These are phyloP conservation scores for Pseudoatta argentina DNA, from an alignment of 1,140 invertebrate species.

Conservation along the genomic window DNA sequence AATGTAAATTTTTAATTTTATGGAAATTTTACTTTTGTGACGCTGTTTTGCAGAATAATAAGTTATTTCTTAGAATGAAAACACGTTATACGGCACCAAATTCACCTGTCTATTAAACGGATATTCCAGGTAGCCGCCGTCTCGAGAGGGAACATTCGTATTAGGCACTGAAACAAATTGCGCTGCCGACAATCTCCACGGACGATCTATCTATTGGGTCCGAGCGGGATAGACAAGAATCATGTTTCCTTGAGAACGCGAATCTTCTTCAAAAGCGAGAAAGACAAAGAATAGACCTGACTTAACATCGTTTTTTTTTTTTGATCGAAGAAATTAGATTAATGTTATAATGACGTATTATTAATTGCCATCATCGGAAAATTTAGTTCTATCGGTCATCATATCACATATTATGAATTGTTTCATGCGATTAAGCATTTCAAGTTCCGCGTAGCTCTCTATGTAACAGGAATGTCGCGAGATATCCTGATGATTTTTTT, in stretches of 20 bases:
- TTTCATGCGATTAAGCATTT: background rate
- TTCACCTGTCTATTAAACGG: constrained; percentile 57
- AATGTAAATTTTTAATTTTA: too few relatives aligned
- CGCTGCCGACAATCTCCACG: constrained; percentile 76
- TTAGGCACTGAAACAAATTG: constrained; percentile 82
- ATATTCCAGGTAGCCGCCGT: constrained; percentile 69
- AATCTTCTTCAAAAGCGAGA: background rate
- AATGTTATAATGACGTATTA: constrained; percentile 55
- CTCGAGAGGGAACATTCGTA: constrained; percentile 78
- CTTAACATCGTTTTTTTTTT: constrained; percentile 41
- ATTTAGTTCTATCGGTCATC: constrained; percentile 19
- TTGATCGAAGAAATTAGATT: constrained; percentile 60
- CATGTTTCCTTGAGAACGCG: constrained; percentile 79
- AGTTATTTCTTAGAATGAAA: constrained; percentile 27
- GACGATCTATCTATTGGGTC: constrained; percentile 80
- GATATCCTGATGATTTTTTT: background rate
- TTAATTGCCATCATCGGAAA: constrained; percentile 63
- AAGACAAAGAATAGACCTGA: constrained; percentile 13
- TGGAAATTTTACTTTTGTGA: background rate
- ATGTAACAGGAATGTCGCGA: background rate
- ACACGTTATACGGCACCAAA: constrained; percentile 52
- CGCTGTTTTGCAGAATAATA: background rate
- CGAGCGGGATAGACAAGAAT: constrained; percentile 78
- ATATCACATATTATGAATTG: background rate
- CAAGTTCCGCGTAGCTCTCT: background rate